A percentile compares a stretch with the other conserved stretches of the same genome.
These are phyloP conservation scores for Eumaeus atala DNA, from an alignment of 1,140 invertebrate species.

Conservation along the genomic window DNA sequence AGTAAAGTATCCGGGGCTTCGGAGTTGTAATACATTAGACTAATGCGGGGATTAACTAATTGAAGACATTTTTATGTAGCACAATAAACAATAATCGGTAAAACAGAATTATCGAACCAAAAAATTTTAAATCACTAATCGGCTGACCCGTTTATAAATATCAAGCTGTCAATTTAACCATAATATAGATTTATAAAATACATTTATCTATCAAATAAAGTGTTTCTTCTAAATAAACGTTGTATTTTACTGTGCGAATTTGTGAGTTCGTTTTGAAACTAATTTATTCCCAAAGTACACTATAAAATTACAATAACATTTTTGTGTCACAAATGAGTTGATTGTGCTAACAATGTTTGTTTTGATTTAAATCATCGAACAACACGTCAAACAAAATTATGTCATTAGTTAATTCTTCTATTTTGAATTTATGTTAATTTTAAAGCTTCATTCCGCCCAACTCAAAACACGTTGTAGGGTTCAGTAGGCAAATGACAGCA, in stretches of 20 bases:
- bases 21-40: too few relatives aligned
- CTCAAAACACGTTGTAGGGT: conserved; percentile 10
- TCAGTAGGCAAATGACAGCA: neutral
- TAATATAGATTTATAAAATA: neutral
- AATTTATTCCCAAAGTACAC: conserved; percentile 11
- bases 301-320: conserved; percentile 21
- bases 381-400: conserved; percentile 15
- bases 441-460: conserved; percentile 5
- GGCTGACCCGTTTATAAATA: too few relatives aligned
- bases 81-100: too few relatives aligned
- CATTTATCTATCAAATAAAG: conserved; percentile 6
- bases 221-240: conserved; percentile 14
- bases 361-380: conserved; percentile 23
- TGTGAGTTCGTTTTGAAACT: conserved; percentile 15
- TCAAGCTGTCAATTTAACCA: conserved; percentile 3
- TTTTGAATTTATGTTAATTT: conserved; percentile 9
- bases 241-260: conserved; percentile 10
- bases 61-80: too few relatives aligned
- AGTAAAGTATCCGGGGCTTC: too few relatives aligned
- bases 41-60: too few relatives aligned
- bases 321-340: conserved; percentile 18
- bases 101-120: too few relatives aligned
- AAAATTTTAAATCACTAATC: too few relatives aligned
- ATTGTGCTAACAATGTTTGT: conserved; percentile 24
- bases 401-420: conserved; percentile 12